These are phyloP conservation scores for Zaprionus ornatus DNA, from an alignment of 1,140 invertebrate species.

Conservation along the genomic window DNA sequence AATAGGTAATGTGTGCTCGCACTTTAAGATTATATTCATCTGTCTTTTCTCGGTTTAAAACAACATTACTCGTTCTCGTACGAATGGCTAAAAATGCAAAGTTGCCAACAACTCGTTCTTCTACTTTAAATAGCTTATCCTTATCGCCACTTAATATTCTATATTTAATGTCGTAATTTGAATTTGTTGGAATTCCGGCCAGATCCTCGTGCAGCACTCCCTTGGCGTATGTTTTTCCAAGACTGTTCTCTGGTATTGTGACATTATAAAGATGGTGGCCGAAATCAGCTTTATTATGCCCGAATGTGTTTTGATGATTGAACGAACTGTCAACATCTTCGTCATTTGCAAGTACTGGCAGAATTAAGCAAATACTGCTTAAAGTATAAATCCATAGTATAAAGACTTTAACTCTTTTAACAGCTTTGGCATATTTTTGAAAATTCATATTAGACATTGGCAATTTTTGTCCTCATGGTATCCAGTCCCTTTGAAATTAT, in stretches of 20 bases:
- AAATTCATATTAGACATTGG: conserved; percentile 75
- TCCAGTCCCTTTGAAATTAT: conserved; percentile 51
- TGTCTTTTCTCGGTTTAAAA: conserved; percentile 95
- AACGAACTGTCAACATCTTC: conserved; percentile 33
- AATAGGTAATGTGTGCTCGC: conserved; percentile 85
- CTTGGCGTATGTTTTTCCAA: conserved; percentile 91
- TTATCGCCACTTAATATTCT: conserved; percentile 93
- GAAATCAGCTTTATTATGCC: conserved; percentile 85
- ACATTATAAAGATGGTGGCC: conserved; percentile 92
- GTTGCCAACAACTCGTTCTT: conserved; percentile 93
- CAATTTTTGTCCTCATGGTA: conserved; percentile 70
- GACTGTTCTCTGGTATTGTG: conserved; percentile 95
- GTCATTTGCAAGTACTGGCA: conserved; percentile 47
- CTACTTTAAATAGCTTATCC: conserved; percentile 96
- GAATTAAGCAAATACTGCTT: conserved; percentile 53
- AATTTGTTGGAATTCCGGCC: conserved; percentile 85
- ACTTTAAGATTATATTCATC: conserved; percentile 93
- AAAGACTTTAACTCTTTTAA: conserved; percentile 61
- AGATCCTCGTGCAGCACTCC: conserved; percentile 85
- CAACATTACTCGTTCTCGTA: conserved; percentile 92
- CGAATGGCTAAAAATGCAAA: conserved; percentile 96
- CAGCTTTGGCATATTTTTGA: conserved; percentile 71
- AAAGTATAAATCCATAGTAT: conserved; percentile 58
- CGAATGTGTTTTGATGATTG: conserved; percentile 15
- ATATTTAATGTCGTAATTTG: conserved; percentile 89